These are phyloP conservation scores for Phoenicopterus ruber DNA, from an alignment of 2,113 vertebrate species.

Conservation along the genomic window DNA sequence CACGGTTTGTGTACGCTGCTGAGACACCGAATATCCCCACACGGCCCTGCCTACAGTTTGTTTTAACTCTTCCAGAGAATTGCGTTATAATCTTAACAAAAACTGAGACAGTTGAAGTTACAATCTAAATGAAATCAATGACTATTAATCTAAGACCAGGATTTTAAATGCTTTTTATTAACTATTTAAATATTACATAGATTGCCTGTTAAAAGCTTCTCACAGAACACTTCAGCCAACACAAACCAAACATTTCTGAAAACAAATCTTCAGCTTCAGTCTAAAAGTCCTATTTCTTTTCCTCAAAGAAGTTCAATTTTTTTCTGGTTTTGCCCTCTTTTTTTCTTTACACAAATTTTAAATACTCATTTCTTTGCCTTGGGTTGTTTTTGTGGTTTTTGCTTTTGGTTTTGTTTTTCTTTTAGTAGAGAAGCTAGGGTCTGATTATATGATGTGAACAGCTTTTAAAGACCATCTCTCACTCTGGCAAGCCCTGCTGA, in stretches of 20 bases:
- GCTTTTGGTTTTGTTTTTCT: neutral
- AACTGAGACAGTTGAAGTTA: rapidly evolving
- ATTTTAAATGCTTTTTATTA: neutral
- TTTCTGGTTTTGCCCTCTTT: neutral
- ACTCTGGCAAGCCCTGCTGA: neutral
- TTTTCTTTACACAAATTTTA: neutral
- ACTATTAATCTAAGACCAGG: neutral
- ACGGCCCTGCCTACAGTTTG: neutral
- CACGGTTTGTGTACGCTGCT: rapidly evolving
- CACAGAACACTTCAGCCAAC: neutral
- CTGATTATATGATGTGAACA: neutral
- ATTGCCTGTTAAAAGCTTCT: neutral
- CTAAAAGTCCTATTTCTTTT: neutral
- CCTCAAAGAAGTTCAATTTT: rapidly evolving
- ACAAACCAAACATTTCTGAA: neutral
- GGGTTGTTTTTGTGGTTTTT: too few relatives aligned
- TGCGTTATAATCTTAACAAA: rapidly evolving
- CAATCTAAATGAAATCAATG: neutral
- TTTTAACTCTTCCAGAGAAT: neutral
- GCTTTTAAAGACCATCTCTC: neutral
- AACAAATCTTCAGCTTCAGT: neutral
- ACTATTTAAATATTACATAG: neutral
- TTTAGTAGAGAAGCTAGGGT: neutral
- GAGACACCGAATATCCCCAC: neutral
- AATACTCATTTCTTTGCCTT: neutral